Conservation (phyloP, 2,113 vertebrate species). For the Upupa epops region DNA sequence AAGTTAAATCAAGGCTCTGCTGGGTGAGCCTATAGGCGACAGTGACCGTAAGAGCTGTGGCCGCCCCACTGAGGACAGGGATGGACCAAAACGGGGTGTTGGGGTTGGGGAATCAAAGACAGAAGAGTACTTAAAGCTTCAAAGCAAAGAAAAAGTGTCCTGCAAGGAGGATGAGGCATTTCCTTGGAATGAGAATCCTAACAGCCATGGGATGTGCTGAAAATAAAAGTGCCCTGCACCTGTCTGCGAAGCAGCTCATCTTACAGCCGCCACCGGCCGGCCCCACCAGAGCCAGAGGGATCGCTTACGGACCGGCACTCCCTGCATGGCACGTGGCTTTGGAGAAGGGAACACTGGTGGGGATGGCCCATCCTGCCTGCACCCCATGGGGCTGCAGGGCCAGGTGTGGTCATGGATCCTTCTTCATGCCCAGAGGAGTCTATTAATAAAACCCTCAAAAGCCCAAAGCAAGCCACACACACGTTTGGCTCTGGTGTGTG, state of each 20-base stretch:
- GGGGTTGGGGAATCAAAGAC: background rate
- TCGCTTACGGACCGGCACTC: background rate
- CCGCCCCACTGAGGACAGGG: background rate
- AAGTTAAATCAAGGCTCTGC: background rate
- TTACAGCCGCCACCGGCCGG: background rate
- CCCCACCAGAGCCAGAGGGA: background rate
- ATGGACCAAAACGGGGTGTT: accelerated
- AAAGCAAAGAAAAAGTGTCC: background rate
- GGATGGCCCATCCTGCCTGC: background rate
- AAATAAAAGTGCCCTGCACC: background rate
- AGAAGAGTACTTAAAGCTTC: background rate
- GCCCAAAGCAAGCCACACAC: too few species aligned
- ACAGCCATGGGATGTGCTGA: background rate
- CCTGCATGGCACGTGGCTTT: accelerated
- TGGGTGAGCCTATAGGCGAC: too few species aligned
- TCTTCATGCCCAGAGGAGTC: background rate
- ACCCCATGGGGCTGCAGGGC: background rate
- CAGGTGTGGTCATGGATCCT: accelerated
- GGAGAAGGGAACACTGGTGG: background rate
- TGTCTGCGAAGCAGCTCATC: background rate
- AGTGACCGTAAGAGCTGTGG: background rate
- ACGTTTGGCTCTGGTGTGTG: background rate
- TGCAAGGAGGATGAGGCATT: background rate
- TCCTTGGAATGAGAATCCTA: background rate
- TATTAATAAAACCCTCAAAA: too few species aligned